Base-by-base conservation (phyloP, 92 coral and sea anemone genomes). In the Paragorgia papillata region DNA sequence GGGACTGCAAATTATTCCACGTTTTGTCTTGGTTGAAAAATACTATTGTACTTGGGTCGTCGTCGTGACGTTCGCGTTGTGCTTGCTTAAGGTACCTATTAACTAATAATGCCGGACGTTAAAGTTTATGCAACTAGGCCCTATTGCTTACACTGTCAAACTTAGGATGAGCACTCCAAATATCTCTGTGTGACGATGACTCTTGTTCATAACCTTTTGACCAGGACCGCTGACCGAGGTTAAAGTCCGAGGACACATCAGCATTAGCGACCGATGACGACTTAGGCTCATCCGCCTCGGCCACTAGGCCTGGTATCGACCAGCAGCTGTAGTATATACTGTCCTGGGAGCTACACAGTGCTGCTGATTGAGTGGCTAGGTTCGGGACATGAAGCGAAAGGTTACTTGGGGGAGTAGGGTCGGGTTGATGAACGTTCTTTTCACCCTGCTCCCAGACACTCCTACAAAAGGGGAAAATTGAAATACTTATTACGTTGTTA, bases 301-400 rank as follows among this genome's bases (percentile, higher is more conserved):
- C 84, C 33, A 80, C 79, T 25, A 85, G 88, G 59, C 92, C 95
- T 2, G 97, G 83, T 61, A 94, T 62, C 9, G 99, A 95, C 97
- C 97, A 91, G 75, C 97, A 91, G 81, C 99, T 95, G 83, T 91
- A 90, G 60, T 95, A 95, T 9, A 95, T 84, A 5, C 97, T 95
- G 85, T 95, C 99, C 82, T 91, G 97, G 1, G 99, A 95, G 18
- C 92, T 92, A 35, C 80, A 84, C 28, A 82, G 61, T 91, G 91
- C 10, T 55, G 86, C 83, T 62, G 75, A 70, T 22, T 85, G 86
- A 19, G 68, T 69, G 53, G 53, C 61, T 24, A 44, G 20, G 41
- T 48, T 33, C 1, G 88, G 48, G 30, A 75, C 71, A 31, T 88
- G 88, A 1, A 62, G 26, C 28, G 76, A 34, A 37, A 37, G 44